Evolutionary conservation across 2,888 invertebrate genomes (phyloP), one percentile per base, ranked within the genome.

Genomic region (Acleris sparsana): DNA sequence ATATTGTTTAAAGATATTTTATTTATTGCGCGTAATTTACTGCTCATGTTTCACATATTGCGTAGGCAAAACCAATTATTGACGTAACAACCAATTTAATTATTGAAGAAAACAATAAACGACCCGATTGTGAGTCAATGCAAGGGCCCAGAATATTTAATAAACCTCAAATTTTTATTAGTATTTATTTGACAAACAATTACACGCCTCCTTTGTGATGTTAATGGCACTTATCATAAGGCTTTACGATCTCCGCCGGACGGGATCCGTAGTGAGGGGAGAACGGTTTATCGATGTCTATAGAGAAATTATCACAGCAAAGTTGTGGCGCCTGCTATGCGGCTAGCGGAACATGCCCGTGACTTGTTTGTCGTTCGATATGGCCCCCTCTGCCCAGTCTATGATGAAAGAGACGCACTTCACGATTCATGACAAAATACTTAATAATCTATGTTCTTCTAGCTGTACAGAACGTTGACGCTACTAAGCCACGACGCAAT

Each of bases 121-220:
- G 51, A 17, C 51, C 17, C 51, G 51, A 56, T 61, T 56, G 46
- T 59, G 65, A 61, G 51, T 46, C 58, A 46, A 63, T 46, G 63
- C 49, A 43, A 25, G 56, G 48, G 43, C 33, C 83, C 74, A 75
- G 84, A 85, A 87, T 89, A 88, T 89, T 92, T 90, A 90, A 91
- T 92, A 91, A 90, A 91, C 87, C 88, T 88, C 85, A 83, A 85
- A 83, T 79, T 87, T 90, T 91, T 91, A 90, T 90, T 91, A 87
- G 78, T 89, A 92, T 92, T 92, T 92, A 92, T 92, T 90, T 91
- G 92, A 92, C 92, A 92, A 92, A 92, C 90, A 92, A 92, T 91
- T 89, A 92, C 87, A 88, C 85, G 89, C 85, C 84, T 87, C 90
- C 83, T 90, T 92, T 92, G 91, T 90, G 89, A 90, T 91, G 86